A percentile compares a stretch with the other conserved stretches of the same genome.
Evolutionary conservation across 2,797 vertebrate species (phyloP).

Genomic region (Gallirallus australis): DNA sequence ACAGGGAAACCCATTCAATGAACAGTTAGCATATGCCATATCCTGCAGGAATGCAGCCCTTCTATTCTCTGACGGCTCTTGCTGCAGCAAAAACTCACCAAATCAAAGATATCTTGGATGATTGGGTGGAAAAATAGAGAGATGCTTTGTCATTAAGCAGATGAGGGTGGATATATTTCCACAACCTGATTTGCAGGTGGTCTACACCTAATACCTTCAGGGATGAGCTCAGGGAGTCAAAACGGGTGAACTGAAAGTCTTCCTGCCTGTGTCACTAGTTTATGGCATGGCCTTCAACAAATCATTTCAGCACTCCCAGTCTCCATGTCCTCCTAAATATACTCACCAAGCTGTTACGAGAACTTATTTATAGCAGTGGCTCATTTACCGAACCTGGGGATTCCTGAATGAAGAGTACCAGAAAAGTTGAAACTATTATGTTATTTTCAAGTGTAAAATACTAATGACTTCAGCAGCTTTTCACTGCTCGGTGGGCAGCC

Average conservation of each 20-base stretch:
- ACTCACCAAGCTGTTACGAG: not conserved
- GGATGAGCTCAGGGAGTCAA: not conserved
- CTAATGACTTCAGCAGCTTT: conserved; percentile 55
- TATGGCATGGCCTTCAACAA: not conserved
- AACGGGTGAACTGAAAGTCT: not conserved
- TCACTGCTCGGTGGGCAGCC: conserved; percentile 40
- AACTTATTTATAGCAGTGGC: not conserved
- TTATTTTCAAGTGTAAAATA: conserved; percentile 44
- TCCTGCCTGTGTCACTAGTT: not conserved
- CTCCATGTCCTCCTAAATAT: not conserved
- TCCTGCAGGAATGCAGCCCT: conserved; percentile 53
- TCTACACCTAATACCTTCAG: not conserved
- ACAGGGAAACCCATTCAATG: conserved; percentile 61
- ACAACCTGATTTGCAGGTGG: not conserved
- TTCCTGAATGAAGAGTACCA: not conserved
- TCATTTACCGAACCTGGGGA: not conserved
- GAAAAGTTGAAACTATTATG: not conserved
- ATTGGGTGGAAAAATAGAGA: not conserved
- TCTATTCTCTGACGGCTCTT: conserved; percentile 22
- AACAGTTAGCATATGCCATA: conserved; percentile 68
- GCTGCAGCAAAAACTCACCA: not conserved
- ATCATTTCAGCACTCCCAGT: not conserved
- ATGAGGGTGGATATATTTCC: not conserved
- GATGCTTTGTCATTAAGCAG: not conserved
- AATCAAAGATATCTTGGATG: not conserved